These are phyloP conservation scores for Melanerpes formicivorus DNA, from an alignment of 2,113 vertebrate species.

Conservation along the genomic window DNA sequence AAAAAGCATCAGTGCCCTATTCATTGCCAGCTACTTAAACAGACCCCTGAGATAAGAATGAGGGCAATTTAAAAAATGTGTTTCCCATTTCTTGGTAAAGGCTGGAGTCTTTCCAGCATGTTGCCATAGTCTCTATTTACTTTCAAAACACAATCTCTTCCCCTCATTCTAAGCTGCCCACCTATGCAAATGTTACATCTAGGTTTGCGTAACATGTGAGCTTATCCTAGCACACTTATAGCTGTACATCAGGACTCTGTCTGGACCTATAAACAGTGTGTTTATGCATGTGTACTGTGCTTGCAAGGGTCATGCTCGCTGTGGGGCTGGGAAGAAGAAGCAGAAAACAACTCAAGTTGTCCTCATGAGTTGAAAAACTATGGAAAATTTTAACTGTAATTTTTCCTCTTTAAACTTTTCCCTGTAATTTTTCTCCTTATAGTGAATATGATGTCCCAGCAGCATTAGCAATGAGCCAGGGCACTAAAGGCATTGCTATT, in stretches of 20 bases:
- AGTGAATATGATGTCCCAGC: background rate
- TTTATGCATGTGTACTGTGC: background rate
- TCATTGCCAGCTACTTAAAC: background rate
- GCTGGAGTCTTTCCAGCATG: background rate
- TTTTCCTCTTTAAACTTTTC: background rate
- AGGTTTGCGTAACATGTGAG: background rate
- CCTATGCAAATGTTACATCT: background rate
- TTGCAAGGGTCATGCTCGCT: rapidly evolving
- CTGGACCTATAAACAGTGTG: rapidly evolving
- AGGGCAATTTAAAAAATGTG: background rate
- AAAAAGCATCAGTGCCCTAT: background rate
- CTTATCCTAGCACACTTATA: background rate
- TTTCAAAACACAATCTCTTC: background rate
- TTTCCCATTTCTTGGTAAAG: background rate
- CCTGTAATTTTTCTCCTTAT: background rate
- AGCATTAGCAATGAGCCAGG: background rate
- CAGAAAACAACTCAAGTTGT: background rate
- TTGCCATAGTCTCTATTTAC: background rate
- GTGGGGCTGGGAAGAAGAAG: background rate
- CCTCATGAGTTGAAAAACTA: background rate
- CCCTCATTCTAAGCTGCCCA: background rate
- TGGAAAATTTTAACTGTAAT: background rate
- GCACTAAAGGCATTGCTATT: background rate
- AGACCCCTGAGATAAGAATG: background rate
- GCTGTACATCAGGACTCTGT: background rate